Base-by-base conservation (phyloP, 2,888 invertebrate genomes). In the Acronicta alni region DNA sequence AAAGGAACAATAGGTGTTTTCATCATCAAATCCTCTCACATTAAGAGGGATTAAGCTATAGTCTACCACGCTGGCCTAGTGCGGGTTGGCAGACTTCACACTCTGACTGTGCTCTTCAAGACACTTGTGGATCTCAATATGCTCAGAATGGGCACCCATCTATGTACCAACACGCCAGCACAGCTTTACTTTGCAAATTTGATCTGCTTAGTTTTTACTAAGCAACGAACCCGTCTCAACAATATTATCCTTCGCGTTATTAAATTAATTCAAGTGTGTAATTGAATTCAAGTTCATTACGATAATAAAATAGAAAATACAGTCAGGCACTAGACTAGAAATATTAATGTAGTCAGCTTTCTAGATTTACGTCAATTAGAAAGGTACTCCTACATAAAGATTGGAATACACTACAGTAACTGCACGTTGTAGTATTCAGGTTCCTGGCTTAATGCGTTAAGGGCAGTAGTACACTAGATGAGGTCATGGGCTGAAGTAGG, bases 291-390 rank as follows among this genome's bases (percentile, higher is more conserved):
- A 63, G 57, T 67, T 70, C 57, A 75, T 71, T 67, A 49, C 65
- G 42, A 43, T 62, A 72, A 75, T 75, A 75, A 73, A 68, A 58
- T 65, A 65, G 58, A 49, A 53, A 68, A 62, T 60, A 52, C 43
- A 56, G 53, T 54, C 18, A 26, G 48, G 53, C 46, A 38, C 37
- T 44, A 60, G 57, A 7, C 38, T 16, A 60, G 55, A 57, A 55
- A 57, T 73, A 76, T 76, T 80, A 75, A 77, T 77, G 80, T 77
- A 72, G 75, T 72, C 65, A 57, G 81, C 81, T 84, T 82, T 83
- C 83, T 82, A 82, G 77, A 73, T 72, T 67, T 58, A 65, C 68
- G 71, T 75, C 79, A 79, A 77, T 80, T 83, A 83, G 82, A 83
- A 81, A 80, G 76, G 74, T 68, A 75, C 75, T 62, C 79, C 77